Conservation (phyloP, 2,797 vertebrate species). For the Acipenser ruthenus region DNA sequence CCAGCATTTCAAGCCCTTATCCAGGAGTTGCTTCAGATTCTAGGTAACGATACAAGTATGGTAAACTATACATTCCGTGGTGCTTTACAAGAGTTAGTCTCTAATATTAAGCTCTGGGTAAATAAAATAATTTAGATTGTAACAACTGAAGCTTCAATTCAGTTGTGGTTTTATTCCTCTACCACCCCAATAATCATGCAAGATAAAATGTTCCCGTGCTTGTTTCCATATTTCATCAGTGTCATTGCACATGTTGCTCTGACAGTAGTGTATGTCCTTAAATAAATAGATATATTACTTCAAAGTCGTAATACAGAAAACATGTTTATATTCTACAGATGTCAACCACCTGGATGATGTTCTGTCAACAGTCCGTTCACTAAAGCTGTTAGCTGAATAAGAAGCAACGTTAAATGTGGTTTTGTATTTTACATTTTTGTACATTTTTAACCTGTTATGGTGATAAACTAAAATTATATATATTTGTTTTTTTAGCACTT, state of each 20-base stretch:
- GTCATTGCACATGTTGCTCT: background rate
- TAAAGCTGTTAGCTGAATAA: conserved; percentile 48
- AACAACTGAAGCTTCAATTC: background rate
- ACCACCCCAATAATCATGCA: background rate
- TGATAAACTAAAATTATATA: too few relatives aligned
- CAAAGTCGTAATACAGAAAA: background rate
- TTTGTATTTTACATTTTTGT: too few relatives aligned
- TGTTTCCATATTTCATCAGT: background rate
- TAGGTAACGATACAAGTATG: conserved; percentile 54
- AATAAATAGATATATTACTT: too few relatives aligned
- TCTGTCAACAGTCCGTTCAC: conserved; percentile 60
- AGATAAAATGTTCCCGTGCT: background rate
- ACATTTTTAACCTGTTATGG: too few relatives aligned
- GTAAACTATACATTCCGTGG: background rate
- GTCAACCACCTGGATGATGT: conserved; percentile 66
- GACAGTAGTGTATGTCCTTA: background rate
- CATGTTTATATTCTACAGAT: conserved; percentile 52
- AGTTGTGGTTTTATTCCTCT: background rate
- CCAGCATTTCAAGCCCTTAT: conserved; percentile 73
- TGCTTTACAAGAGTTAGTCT: too few relatives aligned
- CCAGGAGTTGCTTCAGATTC: conserved; percentile 58
- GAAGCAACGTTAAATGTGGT: background rate
- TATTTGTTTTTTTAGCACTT: too few relatives aligned
- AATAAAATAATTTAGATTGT: background rate
- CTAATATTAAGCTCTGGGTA: background rate